A percentile compares a stretch with the other conserved stretches of the same genome.
Conservation (phyloP, 2,113 vertebrate genomes). For the Pollimyrus isidori region DNA sequence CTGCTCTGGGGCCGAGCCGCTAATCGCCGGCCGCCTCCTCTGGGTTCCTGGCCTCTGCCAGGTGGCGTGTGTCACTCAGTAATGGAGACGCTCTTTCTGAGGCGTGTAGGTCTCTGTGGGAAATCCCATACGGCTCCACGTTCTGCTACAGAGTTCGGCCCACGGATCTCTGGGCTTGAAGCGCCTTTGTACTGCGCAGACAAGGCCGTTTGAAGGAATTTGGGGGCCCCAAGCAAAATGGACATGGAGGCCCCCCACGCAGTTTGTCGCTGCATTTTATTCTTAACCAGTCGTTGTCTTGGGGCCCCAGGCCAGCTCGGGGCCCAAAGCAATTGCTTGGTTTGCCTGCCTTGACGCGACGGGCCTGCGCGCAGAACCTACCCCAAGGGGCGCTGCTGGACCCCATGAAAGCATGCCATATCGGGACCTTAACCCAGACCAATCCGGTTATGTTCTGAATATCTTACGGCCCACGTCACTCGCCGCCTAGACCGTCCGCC, state of each 20-base stretch:
- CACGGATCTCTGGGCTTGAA: not conserved
- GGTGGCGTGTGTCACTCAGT: not conserved
- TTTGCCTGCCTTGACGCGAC: too few species aligned
- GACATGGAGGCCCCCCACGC: too few species aligned
- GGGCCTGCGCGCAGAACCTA: not conserved
- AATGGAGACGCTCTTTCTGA: not conserved
- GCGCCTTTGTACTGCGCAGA: not conserved
- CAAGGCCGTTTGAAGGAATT: too few species aligned
- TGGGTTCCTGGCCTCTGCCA: not conserved
- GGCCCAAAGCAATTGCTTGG: too few species aligned
- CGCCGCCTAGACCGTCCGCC: too few species aligned
- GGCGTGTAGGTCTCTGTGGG: not conserved
- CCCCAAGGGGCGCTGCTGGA: not conserved
- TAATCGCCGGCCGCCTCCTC: not conserved
- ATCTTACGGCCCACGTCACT: too few species aligned
- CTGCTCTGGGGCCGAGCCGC: not conserved
- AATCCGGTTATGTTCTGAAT: not conserved
- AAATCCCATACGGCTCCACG: not conserved
- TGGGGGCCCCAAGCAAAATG: too few species aligned
- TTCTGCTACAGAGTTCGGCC: not conserved
- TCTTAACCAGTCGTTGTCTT: too few species aligned
- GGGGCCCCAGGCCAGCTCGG: too few species aligned
- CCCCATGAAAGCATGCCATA: not conserved
- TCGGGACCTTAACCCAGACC: not conserved
- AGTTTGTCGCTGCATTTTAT: too few species aligned